Conservation (phyloP, 2,888 invertebrate species). For the Drosophila subquinaria region DNA sequence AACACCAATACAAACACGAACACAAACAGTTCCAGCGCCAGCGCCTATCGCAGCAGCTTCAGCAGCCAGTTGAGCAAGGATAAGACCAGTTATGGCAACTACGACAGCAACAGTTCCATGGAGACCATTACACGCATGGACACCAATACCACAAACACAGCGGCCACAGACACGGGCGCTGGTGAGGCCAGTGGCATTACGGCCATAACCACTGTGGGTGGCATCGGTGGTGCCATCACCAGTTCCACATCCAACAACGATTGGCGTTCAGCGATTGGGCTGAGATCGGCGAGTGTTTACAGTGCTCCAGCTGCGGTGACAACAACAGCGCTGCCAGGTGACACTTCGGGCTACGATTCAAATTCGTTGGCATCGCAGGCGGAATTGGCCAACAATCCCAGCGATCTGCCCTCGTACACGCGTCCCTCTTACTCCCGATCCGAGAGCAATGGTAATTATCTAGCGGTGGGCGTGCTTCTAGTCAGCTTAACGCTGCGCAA, state of each 20-base stretch:
- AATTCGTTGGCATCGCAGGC: conserved; percentile 81
- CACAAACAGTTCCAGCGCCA: conserved; percentile 56
- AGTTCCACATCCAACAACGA: conserved; percentile 69
- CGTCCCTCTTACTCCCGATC: conserved; percentile 84
- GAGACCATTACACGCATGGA: conserved; percentile 84
- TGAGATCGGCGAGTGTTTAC: conserved; percentile 83
- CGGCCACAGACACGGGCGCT: conserved; percentile 64
- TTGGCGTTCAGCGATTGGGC: conserved; percentile 75
- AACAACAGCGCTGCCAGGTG: conserved; percentile 73
- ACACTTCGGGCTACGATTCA: conserved; percentile 80
- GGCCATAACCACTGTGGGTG: conserved; percentile 61
- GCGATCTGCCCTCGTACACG: conserved; percentile 82
- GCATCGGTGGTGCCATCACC: conserved; percentile 50
- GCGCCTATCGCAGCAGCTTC: conserved; percentile 78
- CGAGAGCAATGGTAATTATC: conserved; percentile 85
- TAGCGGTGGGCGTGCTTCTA: conserved; percentile 83
- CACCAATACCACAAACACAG: conserved; percentile 78
- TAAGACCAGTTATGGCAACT: conserved; percentile 76
- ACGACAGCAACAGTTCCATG: conserved; percentile 80
- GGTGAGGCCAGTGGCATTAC: conserved; percentile 67
- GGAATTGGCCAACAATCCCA: conserved; percentile 74
- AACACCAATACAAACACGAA: conserved; percentile 49
- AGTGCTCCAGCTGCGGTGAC: conserved; percentile 83
- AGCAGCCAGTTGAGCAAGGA: conserved; percentile 70
- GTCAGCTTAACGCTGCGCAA: conserved; percentile 82